phyloP scores from a whole-genome alignment of 2,888 invertebrate species.

The Calliphora vomitoria region DNA sequence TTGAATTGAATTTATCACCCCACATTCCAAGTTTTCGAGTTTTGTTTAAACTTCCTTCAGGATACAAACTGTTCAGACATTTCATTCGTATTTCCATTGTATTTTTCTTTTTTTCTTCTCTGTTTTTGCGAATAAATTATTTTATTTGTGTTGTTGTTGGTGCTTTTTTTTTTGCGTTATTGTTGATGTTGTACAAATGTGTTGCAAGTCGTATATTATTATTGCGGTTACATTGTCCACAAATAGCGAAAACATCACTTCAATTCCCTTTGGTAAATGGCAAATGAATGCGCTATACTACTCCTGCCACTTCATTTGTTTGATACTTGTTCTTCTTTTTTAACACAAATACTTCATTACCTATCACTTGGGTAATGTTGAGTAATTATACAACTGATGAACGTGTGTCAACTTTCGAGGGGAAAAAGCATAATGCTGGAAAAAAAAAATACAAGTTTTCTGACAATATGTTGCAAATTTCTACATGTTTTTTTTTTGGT shows the following conservation, averaged over 20 bases:
- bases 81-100: slow-evolving; percentile 57
- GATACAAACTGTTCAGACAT: slow-evolving; percentile 65
- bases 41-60: slow-evolving; percentile 48
- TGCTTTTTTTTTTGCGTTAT: slow-evolving; percentile 2
- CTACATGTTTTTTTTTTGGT: background rate
- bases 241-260: slow-evolving; percentile 34
- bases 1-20: slow-evolving; percentile 66
- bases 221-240: slow-evolving; percentile 61
- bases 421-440: slow-evolving; percentile 6
- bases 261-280: slow-evolving; percentile 46
- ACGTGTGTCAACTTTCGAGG: slow-evolving; percentile 53
- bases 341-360: slow-evolving; percentile 45
- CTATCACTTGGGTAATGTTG: slow-evolving; percentile 62
- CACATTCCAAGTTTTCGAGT: background rate
- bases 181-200: slow-evolving; percentile 44
- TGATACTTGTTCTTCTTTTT: background rate
- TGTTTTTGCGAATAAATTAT: too few relatives aligned
- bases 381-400: slow-evolving; percentile 64
- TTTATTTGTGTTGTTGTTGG: slow-evolving; percentile 5
- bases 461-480: slow-evolving; percentile 33
- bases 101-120: slow-evolving; percentile 2
- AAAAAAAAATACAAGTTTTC: slow-evolving; percentile 31
- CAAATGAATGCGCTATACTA: background rate
- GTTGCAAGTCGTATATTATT: slow-evolving; percentile 52
- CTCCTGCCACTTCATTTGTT: slow-evolving; percentile 11